These are phyloP conservation scores for Akabosia matsudoensis DNA, from an alignment of 1,140 invertebrate species.

Conservation along the genomic window DNA sequence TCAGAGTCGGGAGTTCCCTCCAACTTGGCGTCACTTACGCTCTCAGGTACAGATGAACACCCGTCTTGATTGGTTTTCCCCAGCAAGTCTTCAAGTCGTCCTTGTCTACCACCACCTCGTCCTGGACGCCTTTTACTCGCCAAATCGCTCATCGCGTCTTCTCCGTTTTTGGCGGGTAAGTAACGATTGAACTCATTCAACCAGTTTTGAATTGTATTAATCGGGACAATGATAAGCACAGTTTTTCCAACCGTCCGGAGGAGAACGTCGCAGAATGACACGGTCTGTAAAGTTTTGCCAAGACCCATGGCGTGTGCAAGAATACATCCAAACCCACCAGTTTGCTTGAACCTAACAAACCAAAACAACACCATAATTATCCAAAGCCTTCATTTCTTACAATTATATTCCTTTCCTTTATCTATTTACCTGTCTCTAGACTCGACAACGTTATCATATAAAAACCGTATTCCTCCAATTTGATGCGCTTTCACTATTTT, in stretches of 20 bases:
- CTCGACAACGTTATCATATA: conserved; percentile 96
- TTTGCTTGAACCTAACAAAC: conserved; percentile 69
- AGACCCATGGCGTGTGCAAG: conserved; percentile 98
- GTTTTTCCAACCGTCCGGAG: conserved; percentile 83
- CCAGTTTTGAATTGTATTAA: conserved; percentile 99
- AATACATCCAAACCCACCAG: conserved; percentile 93
- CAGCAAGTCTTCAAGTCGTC: too few relatives aligned
- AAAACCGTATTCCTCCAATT: conserved; percentile 92
- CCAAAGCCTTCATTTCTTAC: background rate
- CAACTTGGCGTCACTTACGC: background rate
- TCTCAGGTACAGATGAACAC: too few relatives aligned
- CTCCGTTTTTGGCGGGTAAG: conserved; percentile 62
- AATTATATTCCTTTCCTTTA: background rate
- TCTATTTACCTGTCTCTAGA: conserved; percentile 80
- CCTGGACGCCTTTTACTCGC: background rate
- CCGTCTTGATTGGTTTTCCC: too few relatives aligned
- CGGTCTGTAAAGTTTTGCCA: conserved; percentile 93
- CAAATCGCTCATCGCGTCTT: background rate
- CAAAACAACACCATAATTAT: background rate
- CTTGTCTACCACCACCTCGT: background rate
- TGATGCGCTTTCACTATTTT: conserved; percentile 93
- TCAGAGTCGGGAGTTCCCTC: too few relatives aligned
- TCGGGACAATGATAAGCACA: conserved; percentile 95
- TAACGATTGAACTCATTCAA: conserved; percentile 96
- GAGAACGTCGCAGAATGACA: conserved; percentile 95